A percentile compares a stretch with the other conserved stretches of the same genome.
Evolutionary conservation across 2,113 vertebrate genomes (phyloP).

Genomic region (Cryptotis parvus): DNA sequence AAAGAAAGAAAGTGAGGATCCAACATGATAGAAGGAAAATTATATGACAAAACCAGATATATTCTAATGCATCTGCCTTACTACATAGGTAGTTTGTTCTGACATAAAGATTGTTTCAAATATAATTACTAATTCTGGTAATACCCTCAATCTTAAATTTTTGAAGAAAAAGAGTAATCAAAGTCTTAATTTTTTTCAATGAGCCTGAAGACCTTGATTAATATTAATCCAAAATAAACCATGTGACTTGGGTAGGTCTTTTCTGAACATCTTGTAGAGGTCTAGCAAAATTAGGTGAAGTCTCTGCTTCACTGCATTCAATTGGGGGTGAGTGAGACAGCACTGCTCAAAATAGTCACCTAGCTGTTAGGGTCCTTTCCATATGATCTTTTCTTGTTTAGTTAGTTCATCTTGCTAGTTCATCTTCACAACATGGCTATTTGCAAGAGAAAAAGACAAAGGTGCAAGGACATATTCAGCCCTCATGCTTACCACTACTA

Average conservation of each 20-base stretch:
- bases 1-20: background rate
- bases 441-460: background rate
- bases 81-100: background rate
- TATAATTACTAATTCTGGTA: background rate
- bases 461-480: background rate
- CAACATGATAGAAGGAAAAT: background rate
- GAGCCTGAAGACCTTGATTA: background rate
- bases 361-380: background rate
- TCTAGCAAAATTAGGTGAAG: background rate
- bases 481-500: background rate
- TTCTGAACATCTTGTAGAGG: background rate
- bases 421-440: background rate
- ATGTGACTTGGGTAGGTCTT: background rate
- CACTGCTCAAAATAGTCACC: background rate
- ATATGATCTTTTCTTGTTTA: background rate
- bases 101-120: background rate
- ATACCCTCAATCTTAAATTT: background rate
- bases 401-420: too few species aligned
- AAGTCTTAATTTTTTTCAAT: background rate
- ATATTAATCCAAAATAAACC: background rate
- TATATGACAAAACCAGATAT: background rate
- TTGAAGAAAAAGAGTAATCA: too few species aligned
- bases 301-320: background rate
- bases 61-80: background rate
- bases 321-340: background rate